Evolutionary conservation across 2,888 invertebrate species (phyloP).

Genomic region (Drosophila borealis): DNA sequence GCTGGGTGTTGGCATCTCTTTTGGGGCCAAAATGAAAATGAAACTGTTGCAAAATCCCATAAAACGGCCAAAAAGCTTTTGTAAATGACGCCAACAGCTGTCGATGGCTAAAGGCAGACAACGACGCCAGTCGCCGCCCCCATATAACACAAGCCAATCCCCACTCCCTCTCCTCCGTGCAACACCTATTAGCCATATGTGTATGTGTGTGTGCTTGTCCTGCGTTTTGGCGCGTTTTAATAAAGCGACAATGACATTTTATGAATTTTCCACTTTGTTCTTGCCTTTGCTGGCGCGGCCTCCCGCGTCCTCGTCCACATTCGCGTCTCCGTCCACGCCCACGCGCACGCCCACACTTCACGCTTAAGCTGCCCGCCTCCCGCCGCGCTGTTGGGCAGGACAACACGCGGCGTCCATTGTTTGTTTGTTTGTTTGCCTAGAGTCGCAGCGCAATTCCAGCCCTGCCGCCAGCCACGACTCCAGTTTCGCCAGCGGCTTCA

Average conservation of each 20-base stretch:
- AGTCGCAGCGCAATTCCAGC: conserved; percentile 56
- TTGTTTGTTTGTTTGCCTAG: conserved; percentile 74
- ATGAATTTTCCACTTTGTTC: conserved; percentile 79
- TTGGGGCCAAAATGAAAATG: conserved; percentile 72
- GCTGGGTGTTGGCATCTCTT: conserved; percentile 19
- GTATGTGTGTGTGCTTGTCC: conserved; percentile 42
- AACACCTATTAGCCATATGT: conserved; percentile 39
- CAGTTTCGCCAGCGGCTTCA: conserved; percentile 45
- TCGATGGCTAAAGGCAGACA: conserved; percentile 74
- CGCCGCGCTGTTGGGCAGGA: conserved; percentile 14
- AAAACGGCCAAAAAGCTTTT: conserved; percentile 81
- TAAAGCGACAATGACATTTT: conserved; percentile 80
- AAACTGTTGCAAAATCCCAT: conserved; percentile 79
- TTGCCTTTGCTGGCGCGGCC: conserved; percentile 37
- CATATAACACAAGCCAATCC: conserved; percentile 20
- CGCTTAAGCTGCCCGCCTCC: neutral
- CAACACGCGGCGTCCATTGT: conserved; percentile 66
- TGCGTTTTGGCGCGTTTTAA: conserved; percentile 78
- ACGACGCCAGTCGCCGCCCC: conserved; percentile 49
- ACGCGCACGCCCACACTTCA: neutral
- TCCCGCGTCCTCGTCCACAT: conserved; percentile 13
- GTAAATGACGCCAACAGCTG: conserved; percentile 80
- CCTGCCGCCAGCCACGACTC: conserved; percentile 48
- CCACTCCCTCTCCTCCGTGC: conserved; percentile 1
- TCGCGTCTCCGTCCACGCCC: conserved; percentile 10